Conservation (phyloP, 2,797 vertebrate genomes). For the Pseudomugil tenellus region DNA sequence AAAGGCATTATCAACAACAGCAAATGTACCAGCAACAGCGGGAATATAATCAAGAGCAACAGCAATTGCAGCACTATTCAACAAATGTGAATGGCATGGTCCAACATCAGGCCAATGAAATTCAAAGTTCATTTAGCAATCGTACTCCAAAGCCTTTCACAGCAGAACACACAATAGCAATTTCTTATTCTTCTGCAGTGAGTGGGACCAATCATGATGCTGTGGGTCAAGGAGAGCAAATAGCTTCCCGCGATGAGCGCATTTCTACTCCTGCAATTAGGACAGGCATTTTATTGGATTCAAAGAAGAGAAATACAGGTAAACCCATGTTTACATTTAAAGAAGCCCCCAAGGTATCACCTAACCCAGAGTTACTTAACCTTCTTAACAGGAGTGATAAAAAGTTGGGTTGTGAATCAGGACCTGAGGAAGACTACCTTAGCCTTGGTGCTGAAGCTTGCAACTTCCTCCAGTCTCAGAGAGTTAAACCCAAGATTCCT, state of each 20-base stretch:
- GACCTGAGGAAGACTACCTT: slow-evolving; percentile 97
- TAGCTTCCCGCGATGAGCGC: slow-evolving; percentile 95
- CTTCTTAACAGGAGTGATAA: slow-evolving; percentile 90
- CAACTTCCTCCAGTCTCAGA: slow-evolving; percentile 92
- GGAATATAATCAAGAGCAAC: slow-evolving; percentile 73
- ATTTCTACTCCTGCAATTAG: slow-evolving; percentile 94
- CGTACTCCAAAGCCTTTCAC: slow-evolving; percentile 91
- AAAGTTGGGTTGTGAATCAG: slow-evolving; percentile 90
- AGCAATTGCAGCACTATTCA: slow-evolving; percentile 78
- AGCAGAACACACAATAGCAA: slow-evolving; percentile 76
- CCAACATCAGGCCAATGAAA: slow-evolving; percentile 80
- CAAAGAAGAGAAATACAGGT: slow-evolving; percentile 82
- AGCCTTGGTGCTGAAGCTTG: slow-evolving; percentile 98
- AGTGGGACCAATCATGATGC: slow-evolving; percentile 84
- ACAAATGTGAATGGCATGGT: slow-evolving; percentile 86
- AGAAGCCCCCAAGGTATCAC: slow-evolving; percentile 91
- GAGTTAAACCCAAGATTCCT: slow-evolving; percentile 90
- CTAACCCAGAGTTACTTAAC: slow-evolving; percentile 92
- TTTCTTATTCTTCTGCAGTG: slow-evolving; percentile 81
- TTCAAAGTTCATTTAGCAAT: slow-evolving; percentile 82
- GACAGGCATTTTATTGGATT: slow-evolving; percentile 91
- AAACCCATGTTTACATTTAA: slow-evolving; percentile 99
- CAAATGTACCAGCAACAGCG: slow-evolving; percentile 76
- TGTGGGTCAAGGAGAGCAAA: slow-evolving; percentile 86
- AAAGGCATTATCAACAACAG: slow-evolving; percentile 73